Evolutionary conservation across 2,888 invertebrate genomes (phyloP), one percentile per base, ranked within the genome.

Genomic region (Doris montereyensis): DNA sequence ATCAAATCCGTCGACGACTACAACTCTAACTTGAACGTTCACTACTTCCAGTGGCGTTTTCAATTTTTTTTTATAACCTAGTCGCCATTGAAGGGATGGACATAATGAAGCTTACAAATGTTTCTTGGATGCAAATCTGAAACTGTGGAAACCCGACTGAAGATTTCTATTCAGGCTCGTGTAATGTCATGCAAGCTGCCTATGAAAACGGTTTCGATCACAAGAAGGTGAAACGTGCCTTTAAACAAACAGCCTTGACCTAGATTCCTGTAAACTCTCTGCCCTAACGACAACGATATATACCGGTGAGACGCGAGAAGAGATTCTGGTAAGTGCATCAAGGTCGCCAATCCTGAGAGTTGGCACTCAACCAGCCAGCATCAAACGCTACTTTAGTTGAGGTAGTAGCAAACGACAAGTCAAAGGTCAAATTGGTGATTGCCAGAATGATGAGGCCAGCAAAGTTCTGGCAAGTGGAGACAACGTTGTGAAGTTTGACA

Each of bases 1-100:
- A 85, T 86, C 8, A 79, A 77, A n/a, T 79, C 84, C 60, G 81
- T 81, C 0, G 73, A 77, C 4, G 80, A 85, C 21, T 86, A 83
- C 81, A 74, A 52, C 4, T 41, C 76, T 1, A 70, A 71, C 4
- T 78, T 84, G 70, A 83, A 86, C 67, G 83, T 84, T 3, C 87
- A 87, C 80, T 81, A 71, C n/a, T 77, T n/a, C 84, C 32, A 86
- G 86, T 71, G 87, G 87, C 0, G 79, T 87, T 0, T 86, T 81
- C 73, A 84, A 86, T 34, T 68, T 81, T 8, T 0, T 87, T 85
- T 76, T 87, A 84, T 65, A 73, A 82, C 5, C 76, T 87, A 17
- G 82, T 83, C 1, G 78, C 80, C 5, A 75, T 83, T 8, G 72
- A 77, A n/a, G 81, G 81, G 5, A 76, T 85, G 58, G 70, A 81